Percentiles rank a stretch among this genome's conserved stretches.
Evolutionary conservation across 35 echinoderm and acorn worm genomes (phyloP).

Genomic region (Apostichopus japonicus): DNA sequence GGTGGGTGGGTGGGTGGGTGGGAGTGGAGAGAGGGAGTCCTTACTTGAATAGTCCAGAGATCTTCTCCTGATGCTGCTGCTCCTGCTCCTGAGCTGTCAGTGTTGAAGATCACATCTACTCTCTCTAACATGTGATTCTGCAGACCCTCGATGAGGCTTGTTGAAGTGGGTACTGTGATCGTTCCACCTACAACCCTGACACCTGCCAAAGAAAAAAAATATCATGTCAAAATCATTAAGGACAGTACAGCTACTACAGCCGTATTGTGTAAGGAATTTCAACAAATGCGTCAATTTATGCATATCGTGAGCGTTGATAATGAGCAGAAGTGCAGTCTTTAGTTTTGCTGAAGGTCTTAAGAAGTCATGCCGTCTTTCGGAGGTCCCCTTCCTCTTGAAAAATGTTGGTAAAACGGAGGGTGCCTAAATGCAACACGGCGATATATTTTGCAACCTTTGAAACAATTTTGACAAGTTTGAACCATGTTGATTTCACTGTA

Average conservation of each 20-base stretch:
- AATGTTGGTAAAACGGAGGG: too few relatives aligned
- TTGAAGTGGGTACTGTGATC: not conserved
- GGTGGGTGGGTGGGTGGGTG: too few relatives aligned
- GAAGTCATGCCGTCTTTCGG: not conserved
- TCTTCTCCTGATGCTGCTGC: not conserved
- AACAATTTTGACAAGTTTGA: too few relatives aligned
- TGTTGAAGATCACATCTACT: not conserved
- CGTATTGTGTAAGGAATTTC: not conserved
- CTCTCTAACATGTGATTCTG: not conserved
- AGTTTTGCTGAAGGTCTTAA: too few relatives aligned
- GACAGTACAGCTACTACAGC: not conserved
- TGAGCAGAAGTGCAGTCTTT: too few relatives aligned
- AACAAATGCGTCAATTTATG: too few relatives aligned
- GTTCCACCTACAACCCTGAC: not conserved
- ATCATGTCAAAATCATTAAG: not conserved
- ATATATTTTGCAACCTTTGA: too few relatives aligned
- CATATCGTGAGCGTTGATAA: too few relatives aligned
- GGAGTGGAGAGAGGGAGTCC: too few relatives aligned
- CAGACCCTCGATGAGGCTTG: slow-evolving; percentile 15
- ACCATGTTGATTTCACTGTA: too few relatives aligned
- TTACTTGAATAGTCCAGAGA: slow-evolving; percentile 26
- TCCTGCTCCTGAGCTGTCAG: not conserved
- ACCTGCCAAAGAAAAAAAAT: not conserved
- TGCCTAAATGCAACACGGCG: too few relatives aligned
- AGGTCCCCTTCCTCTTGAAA: too few relatives aligned